Conservation (phyloP, 2,888 invertebrate species). For the Serripes groenlandicus region DNA sequence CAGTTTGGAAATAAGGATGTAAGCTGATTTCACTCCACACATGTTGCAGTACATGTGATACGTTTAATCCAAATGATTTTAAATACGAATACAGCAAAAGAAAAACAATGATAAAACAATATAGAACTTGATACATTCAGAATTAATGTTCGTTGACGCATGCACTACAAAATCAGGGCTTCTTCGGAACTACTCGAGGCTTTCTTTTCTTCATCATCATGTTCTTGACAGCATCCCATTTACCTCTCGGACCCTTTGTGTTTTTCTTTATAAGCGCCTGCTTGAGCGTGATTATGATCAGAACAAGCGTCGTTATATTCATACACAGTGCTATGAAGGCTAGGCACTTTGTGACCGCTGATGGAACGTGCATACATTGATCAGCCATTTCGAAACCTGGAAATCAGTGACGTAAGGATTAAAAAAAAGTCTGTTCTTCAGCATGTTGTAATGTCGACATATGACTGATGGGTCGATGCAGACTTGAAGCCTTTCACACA, state of each 20-base stretch:
- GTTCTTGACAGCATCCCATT: conserved; percentile 3
- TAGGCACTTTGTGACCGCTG: not conserved
- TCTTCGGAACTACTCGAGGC: conserved; percentile 7
- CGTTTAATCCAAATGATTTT: no score
- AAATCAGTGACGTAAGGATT: not conserved
- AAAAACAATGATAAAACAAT: not conserved
- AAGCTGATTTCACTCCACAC: no score
- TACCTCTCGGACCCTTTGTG: not conserved
- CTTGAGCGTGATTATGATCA: not conserved
- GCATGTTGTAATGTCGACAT: no score
- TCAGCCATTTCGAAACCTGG: conserved; percentile 2
- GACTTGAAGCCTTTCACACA: no score
- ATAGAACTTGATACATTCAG: not conserved
- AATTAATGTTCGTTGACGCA: not conserved
- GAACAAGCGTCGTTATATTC: conserved; percentile 4
- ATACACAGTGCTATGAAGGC: conserved; percentile 14
- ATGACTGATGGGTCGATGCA: no score
- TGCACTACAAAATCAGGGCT: not conserved
- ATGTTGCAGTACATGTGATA: no score
- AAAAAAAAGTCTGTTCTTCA: no score
- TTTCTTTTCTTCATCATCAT: conserved; percentile 7
- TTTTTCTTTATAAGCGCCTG: conserved; percentile 3
- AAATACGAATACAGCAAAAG: no score
- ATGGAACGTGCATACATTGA: conserved; percentile 1
- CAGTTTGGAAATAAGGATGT: no score